phyloP scores from a whole-genome alignment of 1,140 invertebrate genomes.

The Drosophila kurseongensis region DNA sequence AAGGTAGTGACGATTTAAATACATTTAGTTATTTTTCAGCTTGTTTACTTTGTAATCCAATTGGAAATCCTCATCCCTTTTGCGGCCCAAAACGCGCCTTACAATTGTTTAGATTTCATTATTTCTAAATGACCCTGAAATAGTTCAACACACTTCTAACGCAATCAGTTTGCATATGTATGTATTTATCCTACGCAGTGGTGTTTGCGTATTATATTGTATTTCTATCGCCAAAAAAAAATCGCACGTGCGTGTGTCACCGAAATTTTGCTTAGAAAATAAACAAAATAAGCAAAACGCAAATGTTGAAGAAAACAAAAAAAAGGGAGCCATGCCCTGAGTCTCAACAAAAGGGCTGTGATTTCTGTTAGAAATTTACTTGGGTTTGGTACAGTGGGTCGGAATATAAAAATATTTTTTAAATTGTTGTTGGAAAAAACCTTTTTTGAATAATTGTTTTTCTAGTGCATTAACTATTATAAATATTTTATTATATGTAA shows the following conservation, averaged over 20 bases:
- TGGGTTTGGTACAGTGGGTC: conserved; percentile 3
- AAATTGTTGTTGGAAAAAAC: not conserved
- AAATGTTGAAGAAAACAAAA: conserved; percentile 41
- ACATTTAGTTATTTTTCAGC: not conserved
- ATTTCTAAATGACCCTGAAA: conserved; percentile 61
- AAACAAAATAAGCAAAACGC: conserved; percentile 40
- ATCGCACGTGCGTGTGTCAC: conserved; percentile 53
- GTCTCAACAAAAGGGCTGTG: conserved; percentile 17
- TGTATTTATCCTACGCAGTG: conserved; percentile 26
- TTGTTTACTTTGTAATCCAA: not conserved
- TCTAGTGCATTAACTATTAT: no score
- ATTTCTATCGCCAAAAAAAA: conserved; percentile 32
- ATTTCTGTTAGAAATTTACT: conserved; percentile 6
- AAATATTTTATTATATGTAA: no score
- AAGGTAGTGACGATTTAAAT: not conserved
- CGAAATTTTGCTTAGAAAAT: conserved; percentile 31
- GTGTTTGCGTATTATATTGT: conserved; percentile 20
- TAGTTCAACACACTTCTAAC: conserved; percentile 70
- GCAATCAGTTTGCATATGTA: conserved; percentile 11
- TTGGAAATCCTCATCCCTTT: conserved; percentile 3
- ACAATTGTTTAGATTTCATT: conserved; percentile 29
- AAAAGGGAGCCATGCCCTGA: conserved; percentile 10
- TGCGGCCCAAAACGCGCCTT: conserved; percentile 1
- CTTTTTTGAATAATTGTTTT: no score
- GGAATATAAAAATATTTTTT: not conserved